These are phyloP conservation scores for Plectrocnemia conspersa DNA, from an alignment of 1,140 invertebrate species.

Conservation along the genomic window DNA sequence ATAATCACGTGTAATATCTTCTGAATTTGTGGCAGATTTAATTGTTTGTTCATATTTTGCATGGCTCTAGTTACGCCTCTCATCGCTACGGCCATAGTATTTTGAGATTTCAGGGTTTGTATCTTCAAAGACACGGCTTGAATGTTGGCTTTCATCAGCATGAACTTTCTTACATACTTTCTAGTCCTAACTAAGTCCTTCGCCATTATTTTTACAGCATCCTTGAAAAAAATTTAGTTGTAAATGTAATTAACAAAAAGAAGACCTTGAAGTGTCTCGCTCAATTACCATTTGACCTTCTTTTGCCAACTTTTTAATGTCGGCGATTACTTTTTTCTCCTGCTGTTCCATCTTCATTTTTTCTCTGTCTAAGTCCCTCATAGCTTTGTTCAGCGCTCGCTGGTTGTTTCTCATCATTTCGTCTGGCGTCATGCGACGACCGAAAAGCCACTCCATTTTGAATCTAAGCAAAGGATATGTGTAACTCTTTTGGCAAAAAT, in stretches of 20 bases:
- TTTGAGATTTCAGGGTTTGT: conserved; percentile 96
- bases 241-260: neutral
- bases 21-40: conserved; percentile 99
- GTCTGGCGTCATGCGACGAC: conserved; percentile 91
- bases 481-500: too few species aligned
- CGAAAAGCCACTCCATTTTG: conserved; percentile 94
- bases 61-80: conserved; percentile 98
- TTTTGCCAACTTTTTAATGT: conserved; percentile 99
- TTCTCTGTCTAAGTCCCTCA: conserved; percentile 95
- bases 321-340: conserved; percentile 97
- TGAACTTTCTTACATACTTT: conserved; percentile 96
- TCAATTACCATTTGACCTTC: conserved; percentile 91
- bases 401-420: conserved; percentile 99
- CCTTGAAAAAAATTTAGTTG: conserved; percentile 56
- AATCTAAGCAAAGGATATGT: too few species aligned
- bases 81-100: conserved; percentile 99
- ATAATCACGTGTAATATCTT: conserved; percentile 91
- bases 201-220: conserved; percentile 99
- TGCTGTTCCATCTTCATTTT: conserved; percentile 95
- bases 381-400: conserved; percentile 96
- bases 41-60: conserved; percentile 96
- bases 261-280: neutral
- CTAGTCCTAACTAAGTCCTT: conserved; percentile 97
- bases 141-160: conserved; percentile 99
- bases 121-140: conserved; percentile 98